Evolutionary conservation across 2,888 invertebrate species (phyloP).

Genomic region (Drosophila anomelani): DNA sequence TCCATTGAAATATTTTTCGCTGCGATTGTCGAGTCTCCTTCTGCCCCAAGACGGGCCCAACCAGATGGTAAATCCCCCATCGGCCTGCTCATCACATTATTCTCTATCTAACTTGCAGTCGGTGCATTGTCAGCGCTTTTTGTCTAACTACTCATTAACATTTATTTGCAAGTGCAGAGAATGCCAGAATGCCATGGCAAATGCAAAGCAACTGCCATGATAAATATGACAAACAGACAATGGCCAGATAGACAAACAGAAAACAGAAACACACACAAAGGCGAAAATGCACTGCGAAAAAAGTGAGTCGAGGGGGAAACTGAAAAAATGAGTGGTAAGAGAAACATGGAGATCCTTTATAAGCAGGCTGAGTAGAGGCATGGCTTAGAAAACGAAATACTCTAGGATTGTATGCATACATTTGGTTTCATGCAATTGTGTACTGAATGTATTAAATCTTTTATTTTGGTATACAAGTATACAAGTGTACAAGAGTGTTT

Average conservation of each 20-base stretch:
- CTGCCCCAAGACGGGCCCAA: slow-evolving; percentile 36
- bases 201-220: slow-evolving; percentile 76
- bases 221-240: slow-evolving; percentile 76
- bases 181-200: slow-evolving; percentile 62
- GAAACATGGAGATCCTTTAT: background rate
- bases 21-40: slow-evolving; percentile 71
- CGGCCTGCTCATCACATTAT: slow-evolving; percentile 58
- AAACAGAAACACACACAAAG: slow-evolving; percentile 47
- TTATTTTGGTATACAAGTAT: too few relatives aligned
- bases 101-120: slow-evolving; percentile 55
- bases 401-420: background rate
- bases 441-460: background rate
- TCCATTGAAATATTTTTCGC: slow-evolving; percentile 64
- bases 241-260: slow-evolving; percentile 52
- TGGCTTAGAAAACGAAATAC: background rate
- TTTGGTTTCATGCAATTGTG: background rate
- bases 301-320: slow-evolving; percentile 23
- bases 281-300: slow-evolving; percentile 69
- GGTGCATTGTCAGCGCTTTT: slow-evolving; percentile 71
- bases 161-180: slow-evolving; percentile 78
- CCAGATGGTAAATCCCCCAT: slow-evolving; percentile 34
- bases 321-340: slow-evolving; percentile 17
- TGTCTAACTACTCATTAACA: slow-evolving; percentile 80
- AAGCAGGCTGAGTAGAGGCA: background rate
- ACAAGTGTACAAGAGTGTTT: too few relatives aligned